Conservation (phyloP, 2,113 vertebrate species). For the Falcunculus frontatus region DNA sequence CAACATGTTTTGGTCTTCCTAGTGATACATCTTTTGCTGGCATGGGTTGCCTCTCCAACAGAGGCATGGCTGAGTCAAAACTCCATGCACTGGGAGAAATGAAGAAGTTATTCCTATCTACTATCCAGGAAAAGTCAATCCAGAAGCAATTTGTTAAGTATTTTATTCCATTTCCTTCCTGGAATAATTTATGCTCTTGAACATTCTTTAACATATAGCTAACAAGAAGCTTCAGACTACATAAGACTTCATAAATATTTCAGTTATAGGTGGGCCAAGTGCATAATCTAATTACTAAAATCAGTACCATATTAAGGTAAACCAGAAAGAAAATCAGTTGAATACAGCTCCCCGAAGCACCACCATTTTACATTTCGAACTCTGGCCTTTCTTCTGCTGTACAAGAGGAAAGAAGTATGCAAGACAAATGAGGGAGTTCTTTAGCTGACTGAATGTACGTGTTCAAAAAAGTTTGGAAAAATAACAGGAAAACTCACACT, state of each 20-base stretch:
- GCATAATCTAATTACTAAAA: background rate
- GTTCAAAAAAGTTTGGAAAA: background rate
- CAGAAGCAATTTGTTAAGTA: background rate
- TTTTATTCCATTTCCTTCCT: conserved; percentile 33
- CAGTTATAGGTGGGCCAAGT: background rate
- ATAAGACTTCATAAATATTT: background rate
- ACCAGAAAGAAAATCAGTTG: background rate
- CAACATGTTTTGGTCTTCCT: background rate
- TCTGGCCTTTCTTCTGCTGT: background rate
- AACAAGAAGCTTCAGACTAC: background rate
- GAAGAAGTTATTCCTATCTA: conserved; percentile 34
- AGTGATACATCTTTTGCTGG: background rate
- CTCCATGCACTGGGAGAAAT: background rate
- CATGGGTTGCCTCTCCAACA: background rate
- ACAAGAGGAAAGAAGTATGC: background rate
- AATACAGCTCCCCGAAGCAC: background rate
- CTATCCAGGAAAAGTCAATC: conserved; percentile 8
- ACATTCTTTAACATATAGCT: background rate
- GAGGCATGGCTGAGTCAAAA: background rate
- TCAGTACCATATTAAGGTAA: background rate
- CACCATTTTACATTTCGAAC: background rate
- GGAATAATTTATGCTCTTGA: conserved; percentile 19
- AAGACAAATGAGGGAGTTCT: background rate
- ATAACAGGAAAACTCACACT: conserved; percentile 13
- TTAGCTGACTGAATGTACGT: background rate